These are phyloP conservation scores for Aporophyla lueneburgensis DNA, from an alignment of 2,888 invertebrate species.

Conservation along the genomic window DNA sequence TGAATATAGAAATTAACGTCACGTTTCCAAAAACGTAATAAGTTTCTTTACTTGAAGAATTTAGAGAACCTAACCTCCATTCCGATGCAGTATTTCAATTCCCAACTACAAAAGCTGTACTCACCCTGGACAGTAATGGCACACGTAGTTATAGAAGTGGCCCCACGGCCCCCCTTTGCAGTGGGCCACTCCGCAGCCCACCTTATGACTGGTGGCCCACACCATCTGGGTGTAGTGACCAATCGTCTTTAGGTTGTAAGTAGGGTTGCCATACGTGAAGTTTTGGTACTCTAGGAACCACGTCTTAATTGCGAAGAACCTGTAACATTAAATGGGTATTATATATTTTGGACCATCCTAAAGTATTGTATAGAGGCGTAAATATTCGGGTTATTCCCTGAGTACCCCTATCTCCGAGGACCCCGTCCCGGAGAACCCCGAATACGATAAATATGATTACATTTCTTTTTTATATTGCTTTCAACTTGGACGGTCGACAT, in stretches of 20 bases:
- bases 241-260: conserved; percentile 91
- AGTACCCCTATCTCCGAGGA: no score
- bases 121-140: conserved; percentile 96
- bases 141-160: conserved; percentile 95
- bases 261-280: conserved; percentile 93
- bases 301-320: conserved; percentile 95
- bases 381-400: no score
- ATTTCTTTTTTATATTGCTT: no score
- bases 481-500: no score
- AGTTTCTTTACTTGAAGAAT: not conserved
- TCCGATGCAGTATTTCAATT: not conserved
- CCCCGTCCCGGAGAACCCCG: no score
- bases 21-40: not conserved
- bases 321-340: conserved; percentile 71
- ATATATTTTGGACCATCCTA: not conserved
- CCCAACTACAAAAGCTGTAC: conserved; percentile 70
- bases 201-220: conserved; percentile 94
- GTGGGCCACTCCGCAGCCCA: conserved; percentile 94
- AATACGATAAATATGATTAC: no score
- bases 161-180: conserved; percentile 92
- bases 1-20: not conserved
- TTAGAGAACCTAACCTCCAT: not conserved
- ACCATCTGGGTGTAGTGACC: conserved; percentile 96
- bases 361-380: not conserved
- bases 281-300: conserved; percentile 95